Conservation (phyloP, 1,140 invertebrate species). For the Drosophila grimshawi region DNA sequence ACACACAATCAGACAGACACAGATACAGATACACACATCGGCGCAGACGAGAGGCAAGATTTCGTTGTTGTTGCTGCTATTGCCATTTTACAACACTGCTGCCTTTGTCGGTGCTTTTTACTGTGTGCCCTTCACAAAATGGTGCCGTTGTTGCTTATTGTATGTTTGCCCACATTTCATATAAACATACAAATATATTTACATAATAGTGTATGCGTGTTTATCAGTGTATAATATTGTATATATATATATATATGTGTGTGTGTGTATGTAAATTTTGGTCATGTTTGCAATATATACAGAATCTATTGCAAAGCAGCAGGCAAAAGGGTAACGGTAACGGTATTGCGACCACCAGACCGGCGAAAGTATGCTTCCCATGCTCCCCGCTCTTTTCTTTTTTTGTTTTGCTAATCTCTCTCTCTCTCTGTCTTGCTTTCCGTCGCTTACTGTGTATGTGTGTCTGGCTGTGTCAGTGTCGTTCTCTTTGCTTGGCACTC, state of each 20-base stretch:
- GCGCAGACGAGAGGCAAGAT: conserved; percentile 17
- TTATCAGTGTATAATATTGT: neutral
- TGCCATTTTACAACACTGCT: conserved; percentile 48
- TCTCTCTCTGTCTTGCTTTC: conserved; percentile 20
- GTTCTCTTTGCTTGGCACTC: conserved; percentile 38
- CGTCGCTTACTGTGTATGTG: conserved; percentile 5
- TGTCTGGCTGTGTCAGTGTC: conserved; percentile 11
- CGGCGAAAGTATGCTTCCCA: conserved; percentile 51
- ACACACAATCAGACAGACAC: conserved; percentile 14
- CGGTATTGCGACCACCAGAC: conserved; percentile 29
- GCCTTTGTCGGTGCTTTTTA: conserved; percentile 28
- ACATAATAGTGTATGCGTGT: conserved; percentile 8
- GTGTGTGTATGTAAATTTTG: conserved; percentile 26
- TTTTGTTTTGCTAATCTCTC: conserved; percentile 1
- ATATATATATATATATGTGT: conserved; percentile 10
- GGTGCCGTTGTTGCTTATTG: conserved; percentile 17
- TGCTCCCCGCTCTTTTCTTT: conserved; percentile 6
- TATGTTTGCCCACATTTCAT: conserved; percentile 33
- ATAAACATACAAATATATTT: conserved; percentile 7
- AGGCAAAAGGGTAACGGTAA: conserved; percentile 43
- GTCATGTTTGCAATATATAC: conserved; percentile 35
- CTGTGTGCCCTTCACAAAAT: conserved; percentile 48
- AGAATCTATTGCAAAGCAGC: conserved; percentile 43
- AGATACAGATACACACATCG: neutral
- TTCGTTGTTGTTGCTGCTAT: conserved; percentile 31